These are phyloP conservation scores for Eulemur albifrons DNA, from an alignment of 2,797 vertebrate genomes.

Conservation along the genomic window DNA sequence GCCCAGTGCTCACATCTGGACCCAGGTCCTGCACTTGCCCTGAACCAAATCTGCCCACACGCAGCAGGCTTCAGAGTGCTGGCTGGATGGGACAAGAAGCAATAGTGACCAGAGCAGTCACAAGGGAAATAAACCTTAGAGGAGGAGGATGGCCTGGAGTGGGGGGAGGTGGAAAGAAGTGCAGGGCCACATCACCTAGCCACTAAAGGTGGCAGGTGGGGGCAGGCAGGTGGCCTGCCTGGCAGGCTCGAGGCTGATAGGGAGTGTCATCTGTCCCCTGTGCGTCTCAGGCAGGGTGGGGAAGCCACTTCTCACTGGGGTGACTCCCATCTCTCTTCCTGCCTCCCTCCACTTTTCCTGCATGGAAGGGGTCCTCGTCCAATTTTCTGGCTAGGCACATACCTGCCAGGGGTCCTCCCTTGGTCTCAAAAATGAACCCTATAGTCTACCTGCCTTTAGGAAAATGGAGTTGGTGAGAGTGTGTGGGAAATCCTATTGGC, in stretches of 20 bases:
- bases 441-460: background rate
- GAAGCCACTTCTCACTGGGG: background rate
- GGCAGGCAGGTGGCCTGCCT: background rate
- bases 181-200: background rate
- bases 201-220: no score
- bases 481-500: background rate
- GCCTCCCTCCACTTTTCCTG: background rate
- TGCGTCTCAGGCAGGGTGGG: background rate
- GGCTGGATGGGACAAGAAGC: background rate
- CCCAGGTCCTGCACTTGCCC: no score
- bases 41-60: background rate
- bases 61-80: background rate
- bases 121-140: background rate
- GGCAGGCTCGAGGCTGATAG: background rate
- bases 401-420: background rate
- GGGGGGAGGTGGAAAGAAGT: no score
- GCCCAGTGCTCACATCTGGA: no score
- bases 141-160: no score
- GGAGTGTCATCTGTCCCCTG: accelerated
- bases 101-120: background rate
- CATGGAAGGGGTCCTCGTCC: background rate
- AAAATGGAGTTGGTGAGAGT: background rate
- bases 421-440: background rate
- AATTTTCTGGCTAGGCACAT: background rate
- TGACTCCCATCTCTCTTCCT: background rate